A percentile compares a stretch with the other conserved stretches of the same genome.
phyloP scores from a whole-genome alignment of 2,797 vertebrate species.

The Sciaenops ocellatus region DNA sequence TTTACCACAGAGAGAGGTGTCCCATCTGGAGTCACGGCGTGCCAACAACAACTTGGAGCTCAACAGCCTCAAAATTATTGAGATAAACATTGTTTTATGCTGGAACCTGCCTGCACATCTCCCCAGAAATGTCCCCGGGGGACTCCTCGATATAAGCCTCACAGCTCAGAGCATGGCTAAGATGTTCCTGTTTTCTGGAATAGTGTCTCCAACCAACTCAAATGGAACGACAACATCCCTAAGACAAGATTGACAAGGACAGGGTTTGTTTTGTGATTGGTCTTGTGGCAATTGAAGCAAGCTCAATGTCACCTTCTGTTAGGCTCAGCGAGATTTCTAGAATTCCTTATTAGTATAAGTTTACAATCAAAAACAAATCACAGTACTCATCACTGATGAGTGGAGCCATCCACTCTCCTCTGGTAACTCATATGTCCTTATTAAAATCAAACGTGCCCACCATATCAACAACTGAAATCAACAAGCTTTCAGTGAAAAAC shows the following conservation, averaged over 20 bases:
- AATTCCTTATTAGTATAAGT: constrained; percentile 22
- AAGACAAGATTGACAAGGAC: constrained; percentile 29
- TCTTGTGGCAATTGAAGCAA: constrained; percentile 43
- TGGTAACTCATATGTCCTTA: constrained; percentile 3
- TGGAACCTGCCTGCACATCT: constrained; percentile 61
- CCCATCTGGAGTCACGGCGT: constrained; percentile 69
- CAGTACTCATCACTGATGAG: constrained; percentile 5
- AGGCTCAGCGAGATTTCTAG: constrained; percentile 33
- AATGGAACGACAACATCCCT: constrained; percentile 48
- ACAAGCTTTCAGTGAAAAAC: constrained; percentile 6
- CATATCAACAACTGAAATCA: constrained; percentile 28
- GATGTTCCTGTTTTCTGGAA: constrained; percentile 46
- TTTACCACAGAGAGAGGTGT: constrained; percentile 62
- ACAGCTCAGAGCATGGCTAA: constrained; percentile 45
- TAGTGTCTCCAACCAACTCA: constrained; percentile 43
- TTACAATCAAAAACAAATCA: constrained; percentile 22
- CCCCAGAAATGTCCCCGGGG: constrained; percentile 55
- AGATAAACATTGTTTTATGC: constrained; percentile 72
- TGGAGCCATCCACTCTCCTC: constrained; percentile 17
- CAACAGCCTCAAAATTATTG: constrained; percentile 61
- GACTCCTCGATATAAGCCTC: constrained; percentile 42
- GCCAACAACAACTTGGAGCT: constrained; percentile 70
- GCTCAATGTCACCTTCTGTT: constrained; percentile 30
- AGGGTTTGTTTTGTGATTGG: constrained; percentile 33
- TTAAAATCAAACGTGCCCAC: constrained; percentile 21